Conservation (phyloP, 2,113 vertebrate species). For the Muscicapa adusta region DNA sequence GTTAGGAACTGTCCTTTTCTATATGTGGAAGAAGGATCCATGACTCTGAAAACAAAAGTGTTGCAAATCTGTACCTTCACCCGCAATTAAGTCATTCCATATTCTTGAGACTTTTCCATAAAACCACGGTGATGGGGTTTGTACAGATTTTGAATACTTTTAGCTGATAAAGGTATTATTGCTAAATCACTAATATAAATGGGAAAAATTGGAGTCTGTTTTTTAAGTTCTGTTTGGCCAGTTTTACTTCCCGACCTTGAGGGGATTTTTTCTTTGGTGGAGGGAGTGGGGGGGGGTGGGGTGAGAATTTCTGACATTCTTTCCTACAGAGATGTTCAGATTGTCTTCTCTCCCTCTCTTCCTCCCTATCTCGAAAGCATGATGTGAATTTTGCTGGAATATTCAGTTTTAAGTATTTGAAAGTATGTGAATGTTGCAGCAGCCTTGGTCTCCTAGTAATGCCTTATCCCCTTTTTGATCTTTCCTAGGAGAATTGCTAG, state of each 20-base stretch:
- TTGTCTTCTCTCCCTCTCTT: neutral
- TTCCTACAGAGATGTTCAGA: neutral
- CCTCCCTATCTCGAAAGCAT: neutral
- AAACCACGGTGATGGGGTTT: neutral
- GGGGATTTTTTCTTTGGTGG: too few species aligned
- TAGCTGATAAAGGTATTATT: neutral
- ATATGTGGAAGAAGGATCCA: neutral
- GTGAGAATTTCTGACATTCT: neutral
- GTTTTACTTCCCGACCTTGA: neutral
- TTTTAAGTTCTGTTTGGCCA: neutral
- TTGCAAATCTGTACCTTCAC: neutral
- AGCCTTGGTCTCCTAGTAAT: neutral
- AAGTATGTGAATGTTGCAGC: neutral
- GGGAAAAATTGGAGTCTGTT: neutral
- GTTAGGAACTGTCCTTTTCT: neutral
- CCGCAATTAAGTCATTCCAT: neutral
- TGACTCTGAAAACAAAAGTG: neutral
- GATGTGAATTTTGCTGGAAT: neutral
- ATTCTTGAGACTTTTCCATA: neutral
- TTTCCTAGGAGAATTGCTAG: neutral
- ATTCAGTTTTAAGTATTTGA: neutral
- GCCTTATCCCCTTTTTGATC: neutral
- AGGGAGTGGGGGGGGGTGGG: too few species aligned
- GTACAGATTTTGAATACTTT: neutral
- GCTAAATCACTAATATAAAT: neutral